phyloP scores from a whole-genome alignment of 2,888 invertebrate genomes.

The Panorpa germanica region DNA sequence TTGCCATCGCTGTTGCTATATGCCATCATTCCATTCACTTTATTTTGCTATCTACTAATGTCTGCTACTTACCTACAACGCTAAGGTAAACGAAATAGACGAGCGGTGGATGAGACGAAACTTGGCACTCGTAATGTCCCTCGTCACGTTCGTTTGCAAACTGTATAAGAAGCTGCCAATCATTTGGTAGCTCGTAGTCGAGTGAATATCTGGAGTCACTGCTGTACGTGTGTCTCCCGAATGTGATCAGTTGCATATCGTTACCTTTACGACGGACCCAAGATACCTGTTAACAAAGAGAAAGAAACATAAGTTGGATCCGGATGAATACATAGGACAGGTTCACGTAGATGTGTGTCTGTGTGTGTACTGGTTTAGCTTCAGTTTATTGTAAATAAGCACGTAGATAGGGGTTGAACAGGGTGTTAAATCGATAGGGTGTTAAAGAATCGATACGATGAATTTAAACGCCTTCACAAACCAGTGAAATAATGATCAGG shows the following conservation, averaged over 20 bases:
- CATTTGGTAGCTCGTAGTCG: slow-evolving; percentile 50
- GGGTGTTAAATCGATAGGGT: no score
- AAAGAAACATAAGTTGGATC: no score
- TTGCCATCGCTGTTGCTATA: no score
- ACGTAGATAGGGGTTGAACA: no score
- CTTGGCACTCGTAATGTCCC: slow-evolving; percentile 64
- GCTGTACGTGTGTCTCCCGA: slow-evolving; percentile 42
- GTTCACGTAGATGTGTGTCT: no score
- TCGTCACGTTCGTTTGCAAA: slow-evolving; percentile 56
- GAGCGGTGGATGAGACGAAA: slow-evolving; percentile 57
- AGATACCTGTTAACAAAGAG: slow-evolving; percentile 29
- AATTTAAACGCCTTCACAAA: no score
- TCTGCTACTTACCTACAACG: slow-evolving; percentile 44
- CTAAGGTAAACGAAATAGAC: slow-evolving; percentile 46
- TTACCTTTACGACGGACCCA: slow-evolving; percentile 50
- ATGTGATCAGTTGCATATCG: slow-evolving; percentile 47
- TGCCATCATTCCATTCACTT: no score
- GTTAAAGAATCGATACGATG: no score
- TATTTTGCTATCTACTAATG: not conserved
- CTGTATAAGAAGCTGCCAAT: slow-evolving; percentile 56
- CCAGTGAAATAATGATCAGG: no score
- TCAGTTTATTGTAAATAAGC: no score
- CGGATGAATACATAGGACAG: no score
- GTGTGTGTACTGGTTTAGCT: no score
- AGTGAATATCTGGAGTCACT: slow-evolving; percentile 47